phyloP scores from a whole-genome alignment of 2,113 vertebrate species.

The Vulpes ferrilata region DNA sequence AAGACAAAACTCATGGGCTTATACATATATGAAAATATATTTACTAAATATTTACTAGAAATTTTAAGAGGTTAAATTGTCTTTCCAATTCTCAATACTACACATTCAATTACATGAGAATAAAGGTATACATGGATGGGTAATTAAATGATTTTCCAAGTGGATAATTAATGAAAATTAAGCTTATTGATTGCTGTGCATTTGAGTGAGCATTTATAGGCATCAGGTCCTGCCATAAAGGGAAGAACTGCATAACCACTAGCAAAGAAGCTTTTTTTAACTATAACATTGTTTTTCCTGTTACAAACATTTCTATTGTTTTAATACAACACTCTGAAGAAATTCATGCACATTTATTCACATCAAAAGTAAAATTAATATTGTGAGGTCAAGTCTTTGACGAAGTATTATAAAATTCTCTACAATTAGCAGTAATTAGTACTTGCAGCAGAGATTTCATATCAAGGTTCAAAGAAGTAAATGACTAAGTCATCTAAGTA shows the following conservation, averaged over 20 bases:
- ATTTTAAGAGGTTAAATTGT: slow-evolving; percentile 51
- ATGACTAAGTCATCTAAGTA: background rate
- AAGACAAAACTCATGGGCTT: slow-evolving; percentile 6
- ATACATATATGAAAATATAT: background rate
- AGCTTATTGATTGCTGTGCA: background rate
- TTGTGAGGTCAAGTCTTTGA: background rate
- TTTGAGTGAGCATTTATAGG: background rate
- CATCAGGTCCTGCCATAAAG: background rate
- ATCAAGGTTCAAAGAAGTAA: background rate
- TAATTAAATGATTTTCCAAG: background rate
- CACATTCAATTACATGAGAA: background rate
- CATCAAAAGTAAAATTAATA: slow-evolving; percentile 48
- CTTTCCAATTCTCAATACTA: background rate
- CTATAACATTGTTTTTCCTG: background rate
- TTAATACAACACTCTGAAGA: background rate
- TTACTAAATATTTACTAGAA: background rate
- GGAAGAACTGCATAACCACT: background rate
- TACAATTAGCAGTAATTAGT: background rate
- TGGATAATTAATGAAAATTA: background rate
- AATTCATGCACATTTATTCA: background rate
- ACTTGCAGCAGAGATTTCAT: background rate
- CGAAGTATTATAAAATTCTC: background rate
- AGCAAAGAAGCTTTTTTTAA: background rate
- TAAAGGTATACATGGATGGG: background rate
- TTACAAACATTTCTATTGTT: background rate